Evolutionary conservation across 2,888 invertebrate species (phyloP), one percentile per base, ranked within the genome.

Genomic region (Euphydryas editha): DNA sequence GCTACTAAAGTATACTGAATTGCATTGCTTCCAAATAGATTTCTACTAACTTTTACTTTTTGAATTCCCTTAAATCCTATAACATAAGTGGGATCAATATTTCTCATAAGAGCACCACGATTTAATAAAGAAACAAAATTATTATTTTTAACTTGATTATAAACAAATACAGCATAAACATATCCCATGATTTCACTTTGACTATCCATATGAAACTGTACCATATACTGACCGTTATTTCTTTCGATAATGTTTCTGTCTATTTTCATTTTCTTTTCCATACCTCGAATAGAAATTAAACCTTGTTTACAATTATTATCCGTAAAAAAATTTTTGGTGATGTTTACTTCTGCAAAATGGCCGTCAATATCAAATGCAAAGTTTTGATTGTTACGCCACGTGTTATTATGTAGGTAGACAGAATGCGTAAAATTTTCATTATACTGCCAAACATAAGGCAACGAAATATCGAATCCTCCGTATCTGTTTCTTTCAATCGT

Each of bases 401-500:
- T 96, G 73, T 97, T 97, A 81, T 98, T 98, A 51, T 95, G 95
- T 81, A 99, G 95, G 76, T 95, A 96, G 15, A 99, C 94, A 0
- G 97, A 96, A 88, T 99, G 99, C 0, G 98, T 98, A 77, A 97
- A 97, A 81, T 98, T 98, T 86, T 98, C 98, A 81, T 98, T 97
- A 80, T 98, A 98, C 77, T 98, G 96, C 98, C 98, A 98, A 1
- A 99, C 98, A 75, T 98, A 98, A 0, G 99, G 99, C 44, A 99
- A 88, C 13, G 95, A 94, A 5, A 99, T 94, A 78, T 97, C 95
- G 73, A 99, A 95, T 0, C 99, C 99, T 13, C 98, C 98, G 30
- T 94, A 94, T 67, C 93, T 93, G 80, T 99, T 99, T 72, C 97
- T 94, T 81, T 97, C 97, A 70, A 99, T 95, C 0, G 96, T 95